Evolutionary conservation across 2,113 vertebrate species (phyloP).

Genomic region (Mystacornis crossleyi): DNA sequence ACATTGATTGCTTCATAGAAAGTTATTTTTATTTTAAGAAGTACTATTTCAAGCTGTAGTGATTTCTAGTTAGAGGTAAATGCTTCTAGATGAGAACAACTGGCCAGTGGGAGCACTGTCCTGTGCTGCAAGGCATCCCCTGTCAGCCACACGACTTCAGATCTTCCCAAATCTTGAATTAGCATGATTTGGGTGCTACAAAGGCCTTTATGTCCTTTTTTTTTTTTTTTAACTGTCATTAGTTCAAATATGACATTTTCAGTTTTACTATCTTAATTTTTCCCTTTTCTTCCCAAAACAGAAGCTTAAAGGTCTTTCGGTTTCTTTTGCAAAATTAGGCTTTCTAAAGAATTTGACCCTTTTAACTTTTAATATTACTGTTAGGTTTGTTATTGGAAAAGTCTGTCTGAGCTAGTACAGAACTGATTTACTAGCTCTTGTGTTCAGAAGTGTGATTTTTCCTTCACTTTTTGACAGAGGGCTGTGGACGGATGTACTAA

Average conservation of each 20-base stretch:
- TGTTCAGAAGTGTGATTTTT: not conserved
- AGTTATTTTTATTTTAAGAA: not conserved
- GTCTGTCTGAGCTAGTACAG: not conserved
- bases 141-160: fast-evolving
- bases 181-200: not conserved
- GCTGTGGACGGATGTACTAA: not conserved
- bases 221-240: not conserved
- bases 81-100: not conserved
- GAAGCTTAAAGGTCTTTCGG: not conserved
- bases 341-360: not conserved
- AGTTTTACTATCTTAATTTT: not conserved
- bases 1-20: not conserved
- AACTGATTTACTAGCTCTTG: not conserved
- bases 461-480: not conserved
- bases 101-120: not conserved
- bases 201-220: not conserved
- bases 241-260: not conserved
- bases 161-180: not conserved
- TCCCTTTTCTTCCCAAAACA: not conserved
- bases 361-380: not conserved
- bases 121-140: not conserved
- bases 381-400: not conserved
- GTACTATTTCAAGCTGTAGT: not conserved
- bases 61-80: not conserved
- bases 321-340: not conserved